Percentiles rank a stretch among this genome's conserved stretches.
These are phyloP conservation scores for Oreochromis niloticus DNA, from an alignment of 2,113 vertebrate genomes.

Conservation along the genomic window DNA sequence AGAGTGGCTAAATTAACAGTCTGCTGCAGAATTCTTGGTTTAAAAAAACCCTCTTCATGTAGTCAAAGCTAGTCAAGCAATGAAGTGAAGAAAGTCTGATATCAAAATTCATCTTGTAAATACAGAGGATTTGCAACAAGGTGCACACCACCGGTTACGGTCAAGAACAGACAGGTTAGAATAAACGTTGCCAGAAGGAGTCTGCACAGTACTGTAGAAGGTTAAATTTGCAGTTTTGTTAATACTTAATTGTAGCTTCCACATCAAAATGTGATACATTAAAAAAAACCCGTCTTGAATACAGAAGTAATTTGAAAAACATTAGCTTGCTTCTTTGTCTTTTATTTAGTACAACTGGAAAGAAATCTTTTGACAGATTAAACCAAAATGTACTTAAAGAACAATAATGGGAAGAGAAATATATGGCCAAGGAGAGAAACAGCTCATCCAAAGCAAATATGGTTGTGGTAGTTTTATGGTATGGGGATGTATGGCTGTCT, in stretches of 20 bases:
- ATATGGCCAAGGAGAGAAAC: background rate
- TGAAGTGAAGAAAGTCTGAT: background rate
- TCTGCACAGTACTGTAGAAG: background rate
- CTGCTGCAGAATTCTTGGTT: background rate
- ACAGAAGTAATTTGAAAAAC: background rate
- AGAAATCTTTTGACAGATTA: background rate
- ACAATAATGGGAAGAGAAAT: background rate
- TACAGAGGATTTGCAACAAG: background rate
- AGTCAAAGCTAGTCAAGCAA: background rate
- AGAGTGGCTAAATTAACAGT: background rate
- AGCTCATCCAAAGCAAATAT: background rate
- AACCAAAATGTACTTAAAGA: background rate
- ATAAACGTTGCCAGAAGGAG: background rate
- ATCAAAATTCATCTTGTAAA: background rate
- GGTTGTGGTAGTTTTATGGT: background rate
- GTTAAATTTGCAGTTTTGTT: background rate
- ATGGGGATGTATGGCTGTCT: background rate
- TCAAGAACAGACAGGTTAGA: background rate
- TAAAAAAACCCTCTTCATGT: rapidly evolving
- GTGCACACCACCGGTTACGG: background rate
- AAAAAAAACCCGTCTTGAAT: rapidly evolving
- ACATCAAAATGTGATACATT: background rate
- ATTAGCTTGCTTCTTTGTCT: background rate
- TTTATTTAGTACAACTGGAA: background rate
- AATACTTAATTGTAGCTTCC: background rate